Percentiles rank a stretch among this genome's conserved stretches.
Evolutionary conservation across 1,140 invertebrate species (phyloP).

Genomic region (Eriocheir sinensis): DNA sequence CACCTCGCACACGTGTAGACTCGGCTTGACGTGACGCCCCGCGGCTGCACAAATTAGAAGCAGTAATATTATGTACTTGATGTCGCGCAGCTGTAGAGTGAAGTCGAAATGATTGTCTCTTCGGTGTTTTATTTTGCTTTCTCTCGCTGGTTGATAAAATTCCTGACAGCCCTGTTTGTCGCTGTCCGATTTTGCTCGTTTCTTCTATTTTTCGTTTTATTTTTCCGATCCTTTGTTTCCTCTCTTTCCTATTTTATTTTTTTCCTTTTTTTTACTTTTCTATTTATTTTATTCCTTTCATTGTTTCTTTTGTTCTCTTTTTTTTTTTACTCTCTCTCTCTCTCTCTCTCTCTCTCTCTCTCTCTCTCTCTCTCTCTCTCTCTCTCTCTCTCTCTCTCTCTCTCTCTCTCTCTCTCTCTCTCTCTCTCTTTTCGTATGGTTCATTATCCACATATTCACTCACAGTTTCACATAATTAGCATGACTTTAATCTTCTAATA

Average conservation of each 20-base stretch:
- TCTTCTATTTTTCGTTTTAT: too few relatives aligned
- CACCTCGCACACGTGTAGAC: background rate
- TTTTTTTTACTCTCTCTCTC: background rate
- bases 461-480: too few relatives aligned
- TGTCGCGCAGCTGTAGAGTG: background rate
- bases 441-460: too few relatives aligned
- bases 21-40: background rate
- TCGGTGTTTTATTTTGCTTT: background rate
- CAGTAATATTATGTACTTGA: background rate
- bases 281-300: background rate
- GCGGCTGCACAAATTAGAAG: background rate
- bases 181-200: too few relatives aligned
- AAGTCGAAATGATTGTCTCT: background rate
- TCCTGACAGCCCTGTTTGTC: too few relatives aligned
- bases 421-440: too few relatives aligned
- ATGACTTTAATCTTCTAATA: too few relatives aligned
- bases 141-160: too few relatives aligned
- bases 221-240: background rate
- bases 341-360: constrained; percentile 22
- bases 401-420: too few relatives aligned
- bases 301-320: background rate
- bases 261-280: background rate
- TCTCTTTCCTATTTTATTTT: background rate
- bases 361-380: constrained; percentile 22
- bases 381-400: background rate